phyloP scores from a whole-genome alignment of 2,113 vertebrate species.

The Peromyscus polionotus region DNA sequence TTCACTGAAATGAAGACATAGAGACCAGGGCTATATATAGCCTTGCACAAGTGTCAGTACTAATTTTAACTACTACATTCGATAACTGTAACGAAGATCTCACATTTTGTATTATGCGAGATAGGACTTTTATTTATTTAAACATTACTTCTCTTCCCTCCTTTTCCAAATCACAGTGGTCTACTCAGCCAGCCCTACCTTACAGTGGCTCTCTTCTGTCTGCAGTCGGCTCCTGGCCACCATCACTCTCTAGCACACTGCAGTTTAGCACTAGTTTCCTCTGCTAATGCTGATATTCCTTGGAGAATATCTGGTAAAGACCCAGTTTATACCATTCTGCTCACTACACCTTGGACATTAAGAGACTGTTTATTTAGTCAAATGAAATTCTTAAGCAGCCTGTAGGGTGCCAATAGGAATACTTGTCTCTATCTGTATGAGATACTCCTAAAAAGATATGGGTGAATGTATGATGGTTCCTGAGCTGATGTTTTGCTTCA shows the following conservation, averaged over 20 bases:
- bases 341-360: slow-evolving; percentile 7
- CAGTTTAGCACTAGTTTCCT: not conserved
- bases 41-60: not conserved
- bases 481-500: not conserved
- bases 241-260: not conserved
- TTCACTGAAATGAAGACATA: not conserved
- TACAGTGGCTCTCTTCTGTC: not conserved
- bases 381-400: not conserved
- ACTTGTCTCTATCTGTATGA: not conserved
- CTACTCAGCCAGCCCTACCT: not conserved
- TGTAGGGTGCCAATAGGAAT: not conserved
- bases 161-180: not conserved
- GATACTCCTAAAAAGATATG: not conserved
- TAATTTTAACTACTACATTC: not conserved
- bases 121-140: not conserved
- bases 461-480: not conserved
- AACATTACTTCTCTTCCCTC: not conserved
- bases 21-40: not conserved
- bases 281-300: not conserved
- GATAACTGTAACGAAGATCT: not conserved
- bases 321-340: not conserved
- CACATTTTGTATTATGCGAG: not conserved
- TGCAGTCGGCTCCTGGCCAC: not conserved
- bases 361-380: not conserved
- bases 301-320: not conserved